Evolutionary conservation across 2,113 vertebrate genomes (phyloP).

Genomic region (Muntiacus muntjak): DNA sequence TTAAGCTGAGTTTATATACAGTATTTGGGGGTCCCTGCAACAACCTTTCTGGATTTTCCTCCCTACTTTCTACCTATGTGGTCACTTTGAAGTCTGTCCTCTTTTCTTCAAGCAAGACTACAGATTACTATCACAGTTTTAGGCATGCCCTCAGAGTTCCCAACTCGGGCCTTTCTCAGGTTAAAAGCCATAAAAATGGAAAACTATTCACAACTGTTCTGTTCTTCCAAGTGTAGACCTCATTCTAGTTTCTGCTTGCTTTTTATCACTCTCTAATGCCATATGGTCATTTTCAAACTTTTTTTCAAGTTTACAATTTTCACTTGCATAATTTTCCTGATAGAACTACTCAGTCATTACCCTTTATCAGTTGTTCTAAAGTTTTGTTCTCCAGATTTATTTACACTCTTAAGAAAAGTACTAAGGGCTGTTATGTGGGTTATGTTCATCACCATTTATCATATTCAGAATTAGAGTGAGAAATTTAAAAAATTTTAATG

Average conservation of each 20-base stretch:
- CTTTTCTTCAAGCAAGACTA: slow-evolving; percentile 10
- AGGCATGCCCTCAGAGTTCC: neutral
- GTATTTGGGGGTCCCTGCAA: neutral
- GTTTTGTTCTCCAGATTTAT: neutral
- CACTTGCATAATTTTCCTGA: neutral
- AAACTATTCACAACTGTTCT: neutral
- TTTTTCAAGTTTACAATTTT: neutral
- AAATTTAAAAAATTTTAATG: neutral
- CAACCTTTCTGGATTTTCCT: neutral
- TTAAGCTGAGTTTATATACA: neutral
- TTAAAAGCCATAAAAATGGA: neutral
- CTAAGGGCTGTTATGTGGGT: neutral
- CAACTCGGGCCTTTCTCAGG: neutral
- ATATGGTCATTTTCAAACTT: neutral
- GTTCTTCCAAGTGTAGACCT: neutral
- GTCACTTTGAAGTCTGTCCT: neutral
- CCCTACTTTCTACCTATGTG: neutral
- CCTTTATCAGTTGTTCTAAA: neutral
- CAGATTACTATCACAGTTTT: neutral
- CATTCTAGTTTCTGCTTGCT: neutral
- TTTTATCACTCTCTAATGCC: neutral
- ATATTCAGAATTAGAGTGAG: neutral
- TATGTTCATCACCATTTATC: neutral
- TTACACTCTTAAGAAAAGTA: neutral
- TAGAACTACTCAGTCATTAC: neutral